phyloP scores from a whole-genome alignment of 2,113 vertebrate genomes.

The Mola mola region DNA sequence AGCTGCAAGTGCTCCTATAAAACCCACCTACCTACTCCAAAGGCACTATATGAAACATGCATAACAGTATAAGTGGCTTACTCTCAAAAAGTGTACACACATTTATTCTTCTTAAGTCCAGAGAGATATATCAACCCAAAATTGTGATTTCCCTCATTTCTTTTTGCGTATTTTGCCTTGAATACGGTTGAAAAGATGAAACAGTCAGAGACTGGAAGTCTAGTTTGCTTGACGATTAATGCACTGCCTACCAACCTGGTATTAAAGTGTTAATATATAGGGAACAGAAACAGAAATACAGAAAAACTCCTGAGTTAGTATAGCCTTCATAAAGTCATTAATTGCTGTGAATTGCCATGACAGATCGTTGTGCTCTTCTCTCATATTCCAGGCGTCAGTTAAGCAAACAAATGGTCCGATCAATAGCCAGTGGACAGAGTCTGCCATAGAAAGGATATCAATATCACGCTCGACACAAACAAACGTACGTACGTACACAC shows the following conservation, averaged over 20 bases:
- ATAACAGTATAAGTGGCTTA: conserved; percentile 30
- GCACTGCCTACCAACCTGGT: too few species aligned
- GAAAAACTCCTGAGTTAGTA: too few species aligned
- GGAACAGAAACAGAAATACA: too few species aligned
- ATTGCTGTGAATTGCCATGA: conserved; percentile 12
- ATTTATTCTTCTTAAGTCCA: too few species aligned
- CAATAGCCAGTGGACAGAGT: conserved; percentile 60
- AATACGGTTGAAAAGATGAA: too few species aligned
- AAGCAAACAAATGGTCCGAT: conserved; percentile 74
- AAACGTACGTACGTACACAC: conserved; percentile 5
- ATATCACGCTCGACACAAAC: conserved; percentile 39
- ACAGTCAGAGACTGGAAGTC: too few species aligned
- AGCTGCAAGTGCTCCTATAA: too few species aligned
- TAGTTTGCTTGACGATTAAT: too few species aligned
- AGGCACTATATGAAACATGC: conserved; percentile 40
- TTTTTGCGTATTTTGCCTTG: too few species aligned
- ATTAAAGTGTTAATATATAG: too few species aligned
- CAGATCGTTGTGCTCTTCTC: conserved; percentile 32
- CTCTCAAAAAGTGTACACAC: conserved; percentile 27
- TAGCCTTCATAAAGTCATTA: conserved; percentile 10
- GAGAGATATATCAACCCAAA: too few species aligned
- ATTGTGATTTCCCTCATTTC: too few species aligned
- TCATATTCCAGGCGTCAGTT: conserved; percentile 60
- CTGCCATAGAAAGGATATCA: conserved; percentile 63
- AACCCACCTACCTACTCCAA: neutral